Conservation (phyloP, 2,888 invertebrate species). For the Augiades crinisus region DNA sequence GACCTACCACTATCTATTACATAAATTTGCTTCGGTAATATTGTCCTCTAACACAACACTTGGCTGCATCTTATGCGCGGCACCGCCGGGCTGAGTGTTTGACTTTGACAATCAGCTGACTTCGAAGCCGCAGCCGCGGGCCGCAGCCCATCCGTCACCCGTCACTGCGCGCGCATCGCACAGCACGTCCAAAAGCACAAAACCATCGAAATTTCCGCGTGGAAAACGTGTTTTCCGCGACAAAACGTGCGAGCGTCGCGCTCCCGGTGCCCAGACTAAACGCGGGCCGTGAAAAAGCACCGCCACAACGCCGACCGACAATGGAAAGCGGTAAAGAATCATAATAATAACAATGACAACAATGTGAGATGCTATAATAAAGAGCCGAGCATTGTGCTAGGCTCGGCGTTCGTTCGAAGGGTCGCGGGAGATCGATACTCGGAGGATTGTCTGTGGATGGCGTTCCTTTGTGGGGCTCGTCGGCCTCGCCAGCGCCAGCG, state of each 20-base stretch:
- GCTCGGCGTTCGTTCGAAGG: conserved; percentile 77
- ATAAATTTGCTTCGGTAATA: background rate
- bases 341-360: conserved; percentile 82
- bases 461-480: conserved; percentile 61
- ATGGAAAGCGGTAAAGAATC: conserved; percentile 82
- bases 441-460: conserved; percentile 74
- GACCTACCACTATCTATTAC: background rate
- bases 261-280: conserved; percentile 80
- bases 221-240: conserved; percentile 78
- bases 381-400: conserved; percentile 79
- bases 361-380: conserved; percentile 82
- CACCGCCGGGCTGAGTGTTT: conserved; percentile 10
- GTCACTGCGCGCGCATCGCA: conserved; percentile 59
- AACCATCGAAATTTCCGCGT: conserved; percentile 63
- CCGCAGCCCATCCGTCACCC: conserved; percentile 35
- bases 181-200: conserved; percentile 53
- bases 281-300: conserved; percentile 80
- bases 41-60: conserved; percentile 4
- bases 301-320: conserved; percentile 80
- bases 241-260: conserved; percentile 78
- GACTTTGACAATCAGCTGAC: conserved; percentile 24
- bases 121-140: conserved; percentile 31
- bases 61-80: background rate
- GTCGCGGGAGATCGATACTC: conserved; percentile 78
- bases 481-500: conserved; percentile 36